Evolutionary conservation across 2,888 invertebrate genomes (phyloP), one percentile per base, ranked within the genome.

Genomic region (Gymnosoma rotundatum): DNA sequence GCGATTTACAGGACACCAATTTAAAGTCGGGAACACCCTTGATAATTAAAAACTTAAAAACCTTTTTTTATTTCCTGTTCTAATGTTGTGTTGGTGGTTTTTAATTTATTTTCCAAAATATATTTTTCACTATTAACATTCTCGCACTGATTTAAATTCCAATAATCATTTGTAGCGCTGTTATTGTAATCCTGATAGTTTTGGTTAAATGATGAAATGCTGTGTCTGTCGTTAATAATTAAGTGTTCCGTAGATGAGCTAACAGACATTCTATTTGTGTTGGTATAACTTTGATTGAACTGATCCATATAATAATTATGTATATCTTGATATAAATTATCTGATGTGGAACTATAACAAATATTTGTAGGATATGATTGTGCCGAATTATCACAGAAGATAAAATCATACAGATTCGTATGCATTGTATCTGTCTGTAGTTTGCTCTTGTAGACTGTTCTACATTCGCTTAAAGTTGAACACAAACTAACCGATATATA

Each of bases 331-430:
- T 76, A 73, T 12, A 73, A 45, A 32, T 60, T 73, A 45, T 78
- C 61, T 45, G 14, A 38, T 42, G 36, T 25, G 12, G 42, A 16
- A 42, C 16, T 66, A 60, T n/a, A 38, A 48, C 66, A 52, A 12
- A 45, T 45, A 64, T 76, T 73, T 14, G 18, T 4, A 12, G 69
- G 42, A 60, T 50, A 61, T 18, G 36, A 66, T 36, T 80, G 63
- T 54, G 56, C 48, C 2, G 70, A 74, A 75, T 74, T 81, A 10
- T 84, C 84, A 61, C 64, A 60, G 61, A 74, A 63, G 21, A 78
- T 60, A 61, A 84, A 78, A 2, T 76, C 76, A 16, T 80, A 50
- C 3, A 86, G 18, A 82, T 76, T 85, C 21, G 83, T 79, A 78
- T 80, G 73, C 72, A 86, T 86, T 58, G 80, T 79, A 67, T 76